Evolutionary conservation across 2,113 vertebrate genomes (phyloP), one percentile per base, ranked within the genome.

Genomic region (Ifrita kowaldi): DNA sequence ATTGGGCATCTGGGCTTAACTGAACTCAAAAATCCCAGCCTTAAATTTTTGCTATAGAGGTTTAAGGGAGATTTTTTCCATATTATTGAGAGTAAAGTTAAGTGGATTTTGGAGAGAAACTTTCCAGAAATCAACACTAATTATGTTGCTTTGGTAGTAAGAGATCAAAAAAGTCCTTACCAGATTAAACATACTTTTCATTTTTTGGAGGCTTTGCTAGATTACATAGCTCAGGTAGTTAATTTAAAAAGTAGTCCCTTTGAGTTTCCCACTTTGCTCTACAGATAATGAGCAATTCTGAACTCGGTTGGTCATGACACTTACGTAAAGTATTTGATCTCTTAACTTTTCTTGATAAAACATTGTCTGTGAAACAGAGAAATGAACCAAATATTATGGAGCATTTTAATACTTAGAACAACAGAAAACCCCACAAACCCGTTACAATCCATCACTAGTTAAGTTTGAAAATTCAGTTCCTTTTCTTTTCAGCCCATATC

Each of bases 181-280:
- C 59, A 85, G 89, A 91, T 96, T 91, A 93, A 93, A 63, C 74
- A 93, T 96, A 55, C 42, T 93, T 94, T 55, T 50, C 82, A 87
- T 96, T 88, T 86, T 93, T 97, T 46, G 50, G 33, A 74, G 84
- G 84, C 87, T 94, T 96, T 94, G 49, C 67, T 90, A 20, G 41
- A 83, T 93, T 93, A 85, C 65, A 65, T 79, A 91, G 49, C n/a
- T 79, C 62, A 87, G 87, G 69, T 37, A 68, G 65, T 78, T 89
- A 60, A 88, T 86, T 86, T 46, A 28, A 89, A 89, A 69, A 49
- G 18, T 56, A 32, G 12, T 16, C 30, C 26, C 65, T 89, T n/a
- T 76, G 60, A 91, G 2, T 81, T 89, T 87, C 62, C 23, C n/a
- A 10, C 77, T 89, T 89, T 56, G 20, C 52, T 89, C 28, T 69